These are phyloP conservation scores for Graptemys geographica DNA, from an alignment of 2,797 vertebrate species.

Conservation along the genomic window DNA sequence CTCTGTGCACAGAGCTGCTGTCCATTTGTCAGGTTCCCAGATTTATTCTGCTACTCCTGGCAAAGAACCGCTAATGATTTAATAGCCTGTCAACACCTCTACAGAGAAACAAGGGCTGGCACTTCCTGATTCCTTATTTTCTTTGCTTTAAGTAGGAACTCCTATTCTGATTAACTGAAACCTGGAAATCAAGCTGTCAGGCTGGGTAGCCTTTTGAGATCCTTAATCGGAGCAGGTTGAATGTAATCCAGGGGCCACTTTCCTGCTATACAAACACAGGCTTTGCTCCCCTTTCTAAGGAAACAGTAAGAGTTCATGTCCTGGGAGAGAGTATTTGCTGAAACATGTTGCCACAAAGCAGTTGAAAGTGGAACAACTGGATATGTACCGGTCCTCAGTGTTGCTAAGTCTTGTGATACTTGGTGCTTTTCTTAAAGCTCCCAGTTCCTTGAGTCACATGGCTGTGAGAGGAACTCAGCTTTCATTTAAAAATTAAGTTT, in stretches of 20 bases:
- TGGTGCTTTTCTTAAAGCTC: not conserved
- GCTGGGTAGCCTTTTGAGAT: constrained; percentile 45
- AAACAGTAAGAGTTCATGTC: constrained; percentile 58
- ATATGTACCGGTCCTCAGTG: not conserved
- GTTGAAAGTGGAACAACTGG: not conserved
- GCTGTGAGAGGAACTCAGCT: not conserved
- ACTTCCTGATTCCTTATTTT: constrained; percentile 73
- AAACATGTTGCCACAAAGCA: constrained; percentile 41
- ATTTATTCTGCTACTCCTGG: constrained; percentile 74
- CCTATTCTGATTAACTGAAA: constrained; percentile 69
- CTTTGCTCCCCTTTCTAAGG: constrained; percentile 58
- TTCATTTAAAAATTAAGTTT: not conserved
- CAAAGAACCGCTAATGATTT: constrained; percentile 71
- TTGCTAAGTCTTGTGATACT: not conserved
- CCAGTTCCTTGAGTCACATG: not conserved
- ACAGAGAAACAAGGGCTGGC: constrained; percentile 69
- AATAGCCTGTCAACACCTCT: constrained; percentile 74
- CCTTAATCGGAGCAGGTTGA: constrained; percentile 68
- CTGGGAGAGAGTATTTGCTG: constrained; percentile 58
- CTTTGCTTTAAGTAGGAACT: constrained; percentile 76
- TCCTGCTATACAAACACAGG: constrained; percentile 59
- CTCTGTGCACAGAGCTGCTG: constrained; percentile 51
- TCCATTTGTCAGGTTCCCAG: constrained; percentile 71
- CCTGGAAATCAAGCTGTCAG: constrained; percentile 66
- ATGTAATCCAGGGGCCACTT: constrained; percentile 42